phyloP scores from a whole-genome alignment of 1,140 invertebrate species.

The Formica selysi region DNA sequence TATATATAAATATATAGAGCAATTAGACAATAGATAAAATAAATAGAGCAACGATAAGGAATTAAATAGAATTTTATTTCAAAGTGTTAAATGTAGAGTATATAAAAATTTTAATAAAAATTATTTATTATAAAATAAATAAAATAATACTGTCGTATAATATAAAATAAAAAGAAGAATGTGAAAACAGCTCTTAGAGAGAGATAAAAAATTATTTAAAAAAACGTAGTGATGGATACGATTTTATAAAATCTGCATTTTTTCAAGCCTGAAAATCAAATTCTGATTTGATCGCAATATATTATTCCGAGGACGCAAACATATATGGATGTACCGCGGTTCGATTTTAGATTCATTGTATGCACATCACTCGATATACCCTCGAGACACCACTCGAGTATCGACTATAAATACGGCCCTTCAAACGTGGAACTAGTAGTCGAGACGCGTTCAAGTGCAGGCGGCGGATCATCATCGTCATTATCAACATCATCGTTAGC shows the following conservation, averaged over 20 bases:
- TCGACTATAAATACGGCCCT: slow-evolving; percentile 41
- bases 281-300: not conserved
- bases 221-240: no score
- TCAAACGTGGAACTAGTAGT: slow-evolving; percentile 19
- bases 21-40: not conserved
- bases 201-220: no score
- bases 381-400: slow-evolving; percentile 41
- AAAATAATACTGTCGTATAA: no score
- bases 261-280: not conserved
- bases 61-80: not conserved
- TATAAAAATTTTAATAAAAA: no score
- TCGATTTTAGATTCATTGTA: slow-evolving; percentile 32
- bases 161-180: no score
- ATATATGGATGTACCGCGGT: not conserved
- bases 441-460: slow-evolving; percentile 42
- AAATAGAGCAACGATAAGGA: not conserved
- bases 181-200: no score
- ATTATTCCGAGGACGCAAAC: not conserved
- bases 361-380: slow-evolving; percentile 25
- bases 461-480: slow-evolving; percentile 30
- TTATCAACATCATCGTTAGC: slow-evolving; percentile 50
- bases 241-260: not conserved
- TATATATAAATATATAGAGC: not conserved
- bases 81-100: no score
- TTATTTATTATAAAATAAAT: no score